These are phyloP conservation scores for Cheilosia vulpina DNA, from an alignment of 2,888 invertebrate species.

Conservation along the genomic window DNA sequence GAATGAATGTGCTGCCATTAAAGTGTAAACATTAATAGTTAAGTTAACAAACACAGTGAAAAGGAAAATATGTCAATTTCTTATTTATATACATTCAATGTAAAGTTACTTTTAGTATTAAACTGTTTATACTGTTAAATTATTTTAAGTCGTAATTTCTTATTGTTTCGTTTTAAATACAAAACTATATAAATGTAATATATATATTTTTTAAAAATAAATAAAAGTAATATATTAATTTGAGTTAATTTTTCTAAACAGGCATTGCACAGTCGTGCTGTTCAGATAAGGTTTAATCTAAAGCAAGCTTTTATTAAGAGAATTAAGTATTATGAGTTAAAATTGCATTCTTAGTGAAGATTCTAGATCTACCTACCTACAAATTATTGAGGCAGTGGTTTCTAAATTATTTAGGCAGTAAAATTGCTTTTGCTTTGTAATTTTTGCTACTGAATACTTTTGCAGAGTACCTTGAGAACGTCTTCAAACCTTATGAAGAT, in stretches of 20 bases:
- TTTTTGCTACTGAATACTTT: too few species aligned
- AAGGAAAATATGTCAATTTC: slow-evolving; percentile 2
- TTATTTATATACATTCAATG: slow-evolving; percentile 60
- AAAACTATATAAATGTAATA: slow-evolving; percentile 31
- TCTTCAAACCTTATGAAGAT: too few species aligned
- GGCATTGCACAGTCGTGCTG: too few species aligned
- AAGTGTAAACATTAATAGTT: slow-evolving; percentile 52
- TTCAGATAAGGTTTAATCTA: too few species aligned
- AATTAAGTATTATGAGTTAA: too few species aligned
- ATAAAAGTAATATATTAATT: slow-evolving; percentile 31
- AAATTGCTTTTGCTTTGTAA: too few species aligned
- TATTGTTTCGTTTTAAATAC: background rate
- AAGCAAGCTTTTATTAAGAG: too few species aligned
- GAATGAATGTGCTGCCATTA: slow-evolving; percentile 76
- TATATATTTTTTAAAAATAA: slow-evolving; percentile 42
- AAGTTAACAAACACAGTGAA: slow-evolving; percentile 10
- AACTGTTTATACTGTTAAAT: slow-evolving; percentile 59
- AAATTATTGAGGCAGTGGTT: too few species aligned
- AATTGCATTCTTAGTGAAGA: too few species aligned
- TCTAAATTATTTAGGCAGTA: too few species aligned
- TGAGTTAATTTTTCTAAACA: background rate
- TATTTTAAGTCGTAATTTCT: slow-evolving; percentile 37
- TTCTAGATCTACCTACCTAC: too few species aligned
- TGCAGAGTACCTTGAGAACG: too few species aligned
- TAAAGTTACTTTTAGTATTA: slow-evolving; percentile 36